Evolutionary conservation across 1,140 invertebrate species (phyloP), one percentile per base, ranked within the genome.

Genomic region (Drosophila pruinosa): DNA sequence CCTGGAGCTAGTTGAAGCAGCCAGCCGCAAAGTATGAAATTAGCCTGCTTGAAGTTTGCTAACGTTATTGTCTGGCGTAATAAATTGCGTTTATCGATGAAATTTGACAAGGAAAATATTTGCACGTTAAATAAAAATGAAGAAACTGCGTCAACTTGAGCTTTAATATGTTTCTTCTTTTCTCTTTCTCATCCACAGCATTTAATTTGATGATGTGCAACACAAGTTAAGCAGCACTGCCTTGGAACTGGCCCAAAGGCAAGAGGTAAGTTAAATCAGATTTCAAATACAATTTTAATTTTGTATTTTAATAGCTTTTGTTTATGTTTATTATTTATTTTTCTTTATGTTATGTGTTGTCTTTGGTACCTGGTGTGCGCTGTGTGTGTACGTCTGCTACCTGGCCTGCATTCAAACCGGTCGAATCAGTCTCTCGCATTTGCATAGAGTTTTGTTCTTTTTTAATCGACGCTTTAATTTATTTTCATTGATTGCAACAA

Each of bases 391-490:
- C 21, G 21, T 38, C 19, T 54, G 48, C 12, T 41, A 65, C 50
- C 65, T 62, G 39, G 19, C 8, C 34, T 53, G 54, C 53, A 53
- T 58, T 50, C 8, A 71, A 71, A 71, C 62, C 52, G 52, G 53
- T 68, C 17, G 54, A 64, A 68, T 34, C 57, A 58, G 47, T 63
- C 38, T 14, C 48, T 57, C 53, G 39, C 45, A 85, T 85, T 85
- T 85, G 81, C 80, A 85, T 85, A 86, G 67, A 74, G 64, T 85
- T 85, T 86, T 85, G 80, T 85, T 85, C 73, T 83, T 81, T 67
- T 81, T 82, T 74, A 82, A 82, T 78, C 78, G 71, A 12, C 47
- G 45, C 58, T 77, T 81, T 78, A 77, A 85, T 85, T 85, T 85
- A 86, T 86, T 77, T 85, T 58, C 65, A 85, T 85, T 85, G 81